Evolutionary conservation across 1,140 invertebrate genomes (phyloP).

Genomic region (Centruroides sculpturatus): DNA sequence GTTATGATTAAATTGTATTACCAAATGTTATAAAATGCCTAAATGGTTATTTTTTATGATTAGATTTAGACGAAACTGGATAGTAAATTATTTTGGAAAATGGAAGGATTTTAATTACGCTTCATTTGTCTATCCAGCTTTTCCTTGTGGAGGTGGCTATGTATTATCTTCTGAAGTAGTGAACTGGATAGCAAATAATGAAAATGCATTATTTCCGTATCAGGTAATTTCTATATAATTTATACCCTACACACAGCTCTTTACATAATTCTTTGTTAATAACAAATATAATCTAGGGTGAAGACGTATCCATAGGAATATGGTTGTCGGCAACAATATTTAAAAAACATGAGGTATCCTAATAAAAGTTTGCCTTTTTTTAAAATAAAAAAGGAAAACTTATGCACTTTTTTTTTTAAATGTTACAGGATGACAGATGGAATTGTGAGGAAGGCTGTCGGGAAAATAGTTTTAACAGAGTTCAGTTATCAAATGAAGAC

Average conservation of each 20-base stretch:
- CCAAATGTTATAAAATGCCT: neutral
- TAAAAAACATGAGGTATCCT: conserved; percentile 11
- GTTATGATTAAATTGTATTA: too few species aligned
- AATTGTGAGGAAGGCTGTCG: too few species aligned
- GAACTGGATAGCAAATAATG: conserved; percentile 16
- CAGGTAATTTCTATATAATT: conserved; percentile 10
- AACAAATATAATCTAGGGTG: conserved; percentile 21
- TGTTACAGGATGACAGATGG: too few species aligned
- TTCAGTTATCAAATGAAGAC: too few species aligned
- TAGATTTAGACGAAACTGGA: conserved; percentile 18
- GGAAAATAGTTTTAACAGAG: too few species aligned
- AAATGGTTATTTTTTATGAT: neutral
- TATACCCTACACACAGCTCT: neutral
- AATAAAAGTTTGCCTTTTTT: neutral
- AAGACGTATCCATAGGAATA: conserved; percentile 30
- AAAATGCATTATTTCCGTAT: conserved; percentile 9
- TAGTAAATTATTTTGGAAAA: conserved; percentile 19
- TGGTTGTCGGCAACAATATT: conserved; percentile 25
- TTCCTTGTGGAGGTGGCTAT: conserved; percentile 22
- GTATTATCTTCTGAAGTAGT: conserved; percentile 15
- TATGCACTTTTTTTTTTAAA: too few species aligned
- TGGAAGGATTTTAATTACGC: conserved; percentile 20
- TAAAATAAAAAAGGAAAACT: too few species aligned
- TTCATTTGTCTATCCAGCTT: conserved; percentile 18
- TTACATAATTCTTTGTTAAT: neutral